A percentile compares a stretch with the other conserved stretches of the same genome.
Conservation (phyloP, 1,140 invertebrate species). For the Camponotus floridanus region DNA sequence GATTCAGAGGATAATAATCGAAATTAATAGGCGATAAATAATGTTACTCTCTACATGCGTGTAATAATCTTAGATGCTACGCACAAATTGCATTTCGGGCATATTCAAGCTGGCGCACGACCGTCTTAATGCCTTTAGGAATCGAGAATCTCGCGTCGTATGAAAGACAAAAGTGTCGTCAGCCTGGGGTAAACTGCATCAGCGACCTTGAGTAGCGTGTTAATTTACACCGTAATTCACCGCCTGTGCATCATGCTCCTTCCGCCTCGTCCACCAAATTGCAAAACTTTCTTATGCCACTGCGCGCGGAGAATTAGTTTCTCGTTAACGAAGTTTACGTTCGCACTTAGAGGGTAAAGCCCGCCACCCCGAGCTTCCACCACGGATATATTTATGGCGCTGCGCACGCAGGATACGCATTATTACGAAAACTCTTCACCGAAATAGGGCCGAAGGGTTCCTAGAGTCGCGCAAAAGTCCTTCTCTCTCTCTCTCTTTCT, state of each 20-base stretch:
- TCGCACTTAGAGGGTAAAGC: slow-evolving; percentile 70
- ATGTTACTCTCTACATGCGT: background rate
- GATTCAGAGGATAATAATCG: slow-evolving; percentile 30
- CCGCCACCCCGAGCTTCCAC: slow-evolving; percentile 33
- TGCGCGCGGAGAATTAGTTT: slow-evolving; percentile 82
- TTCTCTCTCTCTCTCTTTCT: background rate
- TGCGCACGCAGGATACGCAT: slow-evolving; percentile 78
- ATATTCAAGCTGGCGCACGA: slow-evolving; percentile 19
- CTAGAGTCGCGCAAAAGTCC: background rate
- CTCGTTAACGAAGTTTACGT: slow-evolving; percentile 85
- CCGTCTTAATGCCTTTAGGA: slow-evolving; percentile 33
- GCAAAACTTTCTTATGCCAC: slow-evolving; percentile 74
- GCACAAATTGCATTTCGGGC: slow-evolving; percentile 43
- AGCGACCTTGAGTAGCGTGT: slow-evolving; percentile 74
- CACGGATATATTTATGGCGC: slow-evolving; percentile 78
- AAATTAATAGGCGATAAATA: slow-evolving; percentile 36
- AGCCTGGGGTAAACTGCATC: slow-evolving; percentile 60
- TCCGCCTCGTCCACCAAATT: slow-evolving; percentile 64
- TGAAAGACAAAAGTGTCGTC: slow-evolving; percentile 50
- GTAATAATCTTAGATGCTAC: slow-evolving; percentile 41
- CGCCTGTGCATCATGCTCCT: slow-evolving; percentile 10
- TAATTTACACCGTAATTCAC: slow-evolving; percentile 75
- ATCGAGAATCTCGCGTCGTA: slow-evolving; percentile 51
- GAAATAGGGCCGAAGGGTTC: slow-evolving; percentile 60
- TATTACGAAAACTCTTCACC: slow-evolving; percentile 59